Evolutionary conservation across 2,113 vertebrate species (phyloP).

Genomic region (Boulengeromyrus knoepffleri): DNA sequence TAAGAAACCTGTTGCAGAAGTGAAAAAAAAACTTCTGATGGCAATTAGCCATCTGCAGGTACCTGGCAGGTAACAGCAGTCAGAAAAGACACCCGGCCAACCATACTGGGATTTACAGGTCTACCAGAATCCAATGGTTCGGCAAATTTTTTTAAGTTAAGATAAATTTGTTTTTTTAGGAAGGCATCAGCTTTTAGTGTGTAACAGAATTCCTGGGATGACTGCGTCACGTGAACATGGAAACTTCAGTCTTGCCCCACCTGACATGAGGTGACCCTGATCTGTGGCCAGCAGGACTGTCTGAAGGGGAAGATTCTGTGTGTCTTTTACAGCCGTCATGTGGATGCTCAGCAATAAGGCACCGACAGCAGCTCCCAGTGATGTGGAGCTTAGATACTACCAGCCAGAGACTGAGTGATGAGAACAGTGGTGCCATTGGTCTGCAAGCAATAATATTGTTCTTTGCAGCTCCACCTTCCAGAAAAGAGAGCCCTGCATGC

Average conservation of each 20-base stretch:
- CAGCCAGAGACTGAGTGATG: neutral
- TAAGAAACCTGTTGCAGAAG: neutral
- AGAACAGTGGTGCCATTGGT: neutral
- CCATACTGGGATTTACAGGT: neutral
- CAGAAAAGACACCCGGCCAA: neutral
- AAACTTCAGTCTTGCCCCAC: neutral
- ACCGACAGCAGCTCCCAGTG: neutral
- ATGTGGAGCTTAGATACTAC: neutral
- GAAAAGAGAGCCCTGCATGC: neutral
- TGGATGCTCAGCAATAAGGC: neutral
- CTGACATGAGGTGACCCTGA: neutral
- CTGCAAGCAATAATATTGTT: conserved; percentile 3
- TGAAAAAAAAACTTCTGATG: neutral
- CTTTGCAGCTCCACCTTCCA: neutral
- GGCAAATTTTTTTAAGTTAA: neutral
- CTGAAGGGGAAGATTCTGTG: neutral
- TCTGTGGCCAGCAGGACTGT: neutral
- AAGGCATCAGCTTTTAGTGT: neutral
- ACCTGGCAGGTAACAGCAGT: neutral
- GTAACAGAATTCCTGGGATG: neutral
- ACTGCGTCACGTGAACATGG: neutral
- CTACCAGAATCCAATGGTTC: neutral
- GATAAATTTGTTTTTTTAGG: neutral
- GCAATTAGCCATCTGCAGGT: neutral
- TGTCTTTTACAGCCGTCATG: neutral